Base-by-base conservation (phyloP, 2,113 vertebrate genomes). In the Aegotheles bennettii region DNA sequence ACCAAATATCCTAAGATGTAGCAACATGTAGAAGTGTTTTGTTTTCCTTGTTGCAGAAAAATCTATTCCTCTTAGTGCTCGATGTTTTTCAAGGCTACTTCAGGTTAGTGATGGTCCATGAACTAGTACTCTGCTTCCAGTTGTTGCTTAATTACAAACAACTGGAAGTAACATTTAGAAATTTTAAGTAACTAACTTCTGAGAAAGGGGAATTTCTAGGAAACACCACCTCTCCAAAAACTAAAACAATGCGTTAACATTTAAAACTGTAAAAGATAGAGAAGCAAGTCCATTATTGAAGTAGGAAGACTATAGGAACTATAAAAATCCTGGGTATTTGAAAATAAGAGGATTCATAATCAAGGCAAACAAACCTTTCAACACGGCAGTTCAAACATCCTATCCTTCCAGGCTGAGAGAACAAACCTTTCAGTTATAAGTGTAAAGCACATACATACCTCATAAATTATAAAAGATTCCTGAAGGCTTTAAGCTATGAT, bases 111-210 rank as follows among this genome's bases (percentile, higher is more conserved):
- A 84, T 2, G 4, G 29, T 47, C 51, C 38, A 67, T 6, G 8
- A 81, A 84, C 13, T 8, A 86, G 35, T 35, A 63, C 18, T 81
- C 51, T 77, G 71, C 35, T 92, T 92, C 75, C 64, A 93, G n/a
- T 16, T 89, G 54, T 63, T 87, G 81, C 53, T 76, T 61, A 86
- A 67, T 93, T 91, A 93, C 85, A 43, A 67, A 71, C 83, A 94
- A 90, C 3, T 70, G 33, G 42, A 90, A 93, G 11, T 36, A 84
- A 63, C 15, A 54, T 70, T 89, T 74, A 92, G 29, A 85, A 93
- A 73, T 93, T 71, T 78, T 48, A 85, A 76, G 57, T 80, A 92
- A 90, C 29, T 19, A 83, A 78, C 10, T 96, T 87, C 91, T 64
- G 56, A 89, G 76, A 92, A 84, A 86, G 33, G 11, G 9, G 33